phyloP scores from a whole-genome alignment of 2,888 invertebrate genomes.

The Lasioglossum lativentre region DNA sequence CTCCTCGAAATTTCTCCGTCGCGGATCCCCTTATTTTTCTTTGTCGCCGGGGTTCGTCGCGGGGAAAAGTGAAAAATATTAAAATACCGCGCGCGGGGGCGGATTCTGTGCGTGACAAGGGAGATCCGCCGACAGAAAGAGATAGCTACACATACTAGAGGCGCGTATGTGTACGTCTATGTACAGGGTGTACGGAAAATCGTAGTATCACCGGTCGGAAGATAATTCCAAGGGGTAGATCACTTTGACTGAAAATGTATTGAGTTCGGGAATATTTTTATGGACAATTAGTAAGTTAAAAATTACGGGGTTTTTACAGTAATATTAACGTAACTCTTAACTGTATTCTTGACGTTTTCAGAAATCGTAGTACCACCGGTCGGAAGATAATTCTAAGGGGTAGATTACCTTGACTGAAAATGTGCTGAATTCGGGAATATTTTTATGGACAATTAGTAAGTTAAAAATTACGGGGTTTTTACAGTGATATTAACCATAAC shows the following conservation, averaged over 20 bases:
- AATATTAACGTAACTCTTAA: no score
- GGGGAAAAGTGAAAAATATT: conserved; percentile 39
- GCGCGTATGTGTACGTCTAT: neutral
- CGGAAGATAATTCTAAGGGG: neutral
- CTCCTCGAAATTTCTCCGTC: conserved; percentile 28
- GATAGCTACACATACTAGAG: neutral
- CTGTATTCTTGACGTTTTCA: no score
- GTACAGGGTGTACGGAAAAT: neutral
- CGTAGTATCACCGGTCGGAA: neutral
- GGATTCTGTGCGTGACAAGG: conserved; percentile 22
- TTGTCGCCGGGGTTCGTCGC: conserved; percentile 23
- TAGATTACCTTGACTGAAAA: neutral
- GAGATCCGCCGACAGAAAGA: neutral
- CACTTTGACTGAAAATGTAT: neutral
- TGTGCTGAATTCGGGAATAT: neutral
- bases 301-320: no score
- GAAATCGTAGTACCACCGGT: no score
- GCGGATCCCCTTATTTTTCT: conserved; percentile 39
- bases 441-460: neutral
- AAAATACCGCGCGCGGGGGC: conserved; percentile 25
- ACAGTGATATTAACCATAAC: no score
- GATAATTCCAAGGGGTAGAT: neutral
- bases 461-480: no score
- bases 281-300: neutral
- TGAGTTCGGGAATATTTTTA: neutral